Evolutionary conservation across 2,113 vertebrate species (phyloP), one percentile per base, ranked within the genome.

Genomic region (Rhizomys pruinosus): DNA sequence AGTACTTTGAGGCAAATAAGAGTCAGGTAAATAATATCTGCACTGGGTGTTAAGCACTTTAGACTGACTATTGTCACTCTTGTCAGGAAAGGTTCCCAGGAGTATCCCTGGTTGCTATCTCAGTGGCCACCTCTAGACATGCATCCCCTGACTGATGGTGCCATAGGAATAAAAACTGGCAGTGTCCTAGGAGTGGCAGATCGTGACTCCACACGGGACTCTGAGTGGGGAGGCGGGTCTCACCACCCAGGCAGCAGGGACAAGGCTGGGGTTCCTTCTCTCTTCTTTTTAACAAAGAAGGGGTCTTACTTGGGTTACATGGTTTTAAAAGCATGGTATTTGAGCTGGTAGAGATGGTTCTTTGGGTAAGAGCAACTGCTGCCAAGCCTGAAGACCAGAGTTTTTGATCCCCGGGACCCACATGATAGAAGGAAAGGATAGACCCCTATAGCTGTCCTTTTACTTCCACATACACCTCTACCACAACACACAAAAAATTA

Each of bases 191-290:
- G 57, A 6, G 22, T 3, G 22, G 37, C 64, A 73, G 68, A 22
- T 11, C 16, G 5, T 0, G 25, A 27, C 37, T 64, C 22, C 3
- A 3, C 4, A 3, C 1, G 3, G 7, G 19, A 29, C 71, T 3
- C 52, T 25, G 0, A 6, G 0, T 0, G 0, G 44, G 37, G 16
- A 44, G 71, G 17, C 0, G 0, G 47, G 20, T 59, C n/a, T n/a
- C 23, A 15, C 2, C 16, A 19, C 19, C 3, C 29, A 61, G 71
- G 69, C 20, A 1, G 27, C 22, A n/a, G 2, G 0, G 5, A n/a
- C 15, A 7, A 44, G 3, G 2, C 34, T 0, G 22, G 27, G 12
- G n/a, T 10, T 32, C 19, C 47, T n/a, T 20, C 6, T 55, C 22
- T 5, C n/a, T 64, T 10, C 34, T n/a, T 2, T 20, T n/a, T 15